phyloP scores from a whole-genome alignment of 2,113 vertebrate species.

The Brachypteracias leptosomus region DNA sequence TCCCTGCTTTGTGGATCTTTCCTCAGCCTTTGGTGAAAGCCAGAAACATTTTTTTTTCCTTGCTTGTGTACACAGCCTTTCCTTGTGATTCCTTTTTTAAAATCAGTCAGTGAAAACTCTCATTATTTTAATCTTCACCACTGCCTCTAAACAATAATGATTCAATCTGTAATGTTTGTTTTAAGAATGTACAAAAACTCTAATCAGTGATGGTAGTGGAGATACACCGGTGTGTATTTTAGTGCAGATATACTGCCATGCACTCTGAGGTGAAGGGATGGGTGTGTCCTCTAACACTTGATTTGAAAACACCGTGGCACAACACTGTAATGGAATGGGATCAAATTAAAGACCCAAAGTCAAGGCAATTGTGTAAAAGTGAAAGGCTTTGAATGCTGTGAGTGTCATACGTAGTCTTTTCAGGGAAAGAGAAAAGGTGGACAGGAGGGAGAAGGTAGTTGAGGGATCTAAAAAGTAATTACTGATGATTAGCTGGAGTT shows the following conservation, averaged over 20 bases:
- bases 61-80: neutral
- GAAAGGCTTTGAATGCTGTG: neutral
- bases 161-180: neutral
- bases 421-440: neutral
- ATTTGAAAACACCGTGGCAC: neutral
- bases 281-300: neutral
- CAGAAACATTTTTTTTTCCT: neutral
- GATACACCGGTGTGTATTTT: neutral
- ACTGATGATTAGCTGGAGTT: neutral
- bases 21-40: neutral
- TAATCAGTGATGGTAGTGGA: neutral
- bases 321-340: neutral
- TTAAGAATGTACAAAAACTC: neutral
- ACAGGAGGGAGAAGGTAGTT: neutral
- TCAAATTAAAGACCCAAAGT: neutral
- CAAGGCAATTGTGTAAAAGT: neutral
- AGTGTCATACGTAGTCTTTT: neutral
- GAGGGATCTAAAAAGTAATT: neutral
- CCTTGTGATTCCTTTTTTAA: neutral
- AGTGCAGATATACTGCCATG: neutral
- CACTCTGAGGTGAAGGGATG: neutral
- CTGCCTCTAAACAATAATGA: neutral
- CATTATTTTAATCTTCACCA: neutral
- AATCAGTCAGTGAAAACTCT: neutral
- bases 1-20: neutral